A percentile compares a stretch with the other conserved stretches of the same genome.
phyloP scores from a whole-genome alignment of 2,797 vertebrate genomes.

The Chaetophractus vellerosus region DNA sequence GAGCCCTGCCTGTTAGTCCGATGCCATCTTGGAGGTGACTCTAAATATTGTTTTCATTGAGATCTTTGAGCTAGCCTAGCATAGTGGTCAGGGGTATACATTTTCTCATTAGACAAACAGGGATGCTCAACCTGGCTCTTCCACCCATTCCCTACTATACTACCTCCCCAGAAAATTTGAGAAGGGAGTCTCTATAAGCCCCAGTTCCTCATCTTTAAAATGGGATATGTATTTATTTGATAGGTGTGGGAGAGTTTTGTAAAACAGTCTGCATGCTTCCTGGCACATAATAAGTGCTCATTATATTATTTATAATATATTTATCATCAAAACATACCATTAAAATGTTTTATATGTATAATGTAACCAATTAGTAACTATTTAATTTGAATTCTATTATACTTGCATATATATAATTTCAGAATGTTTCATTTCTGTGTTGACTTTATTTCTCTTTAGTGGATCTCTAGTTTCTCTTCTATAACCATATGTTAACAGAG shows the following conservation, averaged over 20 bases:
- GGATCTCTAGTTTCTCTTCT: slow-evolving; percentile 6
- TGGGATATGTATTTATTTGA: neutral
- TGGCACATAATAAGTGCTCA: neutral
- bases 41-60: neutral
- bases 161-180: neutral
- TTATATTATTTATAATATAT: slow-evolving; percentile 12
- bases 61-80: neutral
- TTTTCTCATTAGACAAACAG: neutral
- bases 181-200: neutral
- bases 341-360: neutral
- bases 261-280: neutral
- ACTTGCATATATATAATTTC: slow-evolving; percentile 22
- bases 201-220: neutral
- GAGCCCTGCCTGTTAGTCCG: no score
- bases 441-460: neutral
- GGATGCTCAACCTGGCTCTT: neutral
- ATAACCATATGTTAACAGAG: neutral
- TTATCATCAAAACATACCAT: neutral
- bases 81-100: neutral
- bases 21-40: no score
- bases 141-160: neutral
- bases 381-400: slow-evolving; percentile 37
- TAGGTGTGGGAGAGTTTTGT: neutral
- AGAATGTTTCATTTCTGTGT: slow-evolving; percentile 44
- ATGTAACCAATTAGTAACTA: neutral